Evolutionary conservation across 1,140 invertebrate species (phyloP), one percentile per base, ranked within the genome.

Genomic region (Drosophila aff.): DNA sequence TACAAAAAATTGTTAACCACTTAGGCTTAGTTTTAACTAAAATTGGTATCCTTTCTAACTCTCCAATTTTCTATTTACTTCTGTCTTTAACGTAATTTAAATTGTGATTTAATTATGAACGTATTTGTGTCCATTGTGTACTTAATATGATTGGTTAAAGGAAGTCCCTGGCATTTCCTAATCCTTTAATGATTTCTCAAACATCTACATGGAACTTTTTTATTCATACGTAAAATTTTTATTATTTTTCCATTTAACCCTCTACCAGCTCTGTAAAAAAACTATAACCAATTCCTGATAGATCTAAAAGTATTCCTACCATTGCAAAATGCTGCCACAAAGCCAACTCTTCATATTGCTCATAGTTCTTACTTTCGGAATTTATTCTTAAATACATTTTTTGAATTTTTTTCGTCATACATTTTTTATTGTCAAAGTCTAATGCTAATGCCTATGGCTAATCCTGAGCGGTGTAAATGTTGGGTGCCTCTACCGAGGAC

Each of bases 271-370:
- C 15, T 26, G 23, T 16, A 10, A 16, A 26, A 1, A 21, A 23
- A 3, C 11, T 8, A 7, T 11, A 38, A 61, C 31, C 5, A 36
- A 26, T 9, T 28, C 3, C 8, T 55, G 40, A 38, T 43, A 43
- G 1, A 43, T 46, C 41, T 47, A 67, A 50, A 28, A n/a, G 1
- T 26, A 36, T 72, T 62, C 31, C 33, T 52, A 9, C 53, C 68
- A 81, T 76, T 76, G 65, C 85, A 84, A 90, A 83, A 85, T 82
- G 69, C 76, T 78, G 28, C 63, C 77, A 60, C 63, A 67, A 84
- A 50, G 33, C 58, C 9, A 49, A 5, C 13, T 43, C 3, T 50
- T 21, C 7, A 55, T n/a, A n/a, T 31, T 52, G 33, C 23, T 63
- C 58, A 21, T 10, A 26, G 9, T 21, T 33, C 13, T 23, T 67